Conservation (phyloP, 2,888 invertebrate species). For the Camponotus fellah region DNA sequence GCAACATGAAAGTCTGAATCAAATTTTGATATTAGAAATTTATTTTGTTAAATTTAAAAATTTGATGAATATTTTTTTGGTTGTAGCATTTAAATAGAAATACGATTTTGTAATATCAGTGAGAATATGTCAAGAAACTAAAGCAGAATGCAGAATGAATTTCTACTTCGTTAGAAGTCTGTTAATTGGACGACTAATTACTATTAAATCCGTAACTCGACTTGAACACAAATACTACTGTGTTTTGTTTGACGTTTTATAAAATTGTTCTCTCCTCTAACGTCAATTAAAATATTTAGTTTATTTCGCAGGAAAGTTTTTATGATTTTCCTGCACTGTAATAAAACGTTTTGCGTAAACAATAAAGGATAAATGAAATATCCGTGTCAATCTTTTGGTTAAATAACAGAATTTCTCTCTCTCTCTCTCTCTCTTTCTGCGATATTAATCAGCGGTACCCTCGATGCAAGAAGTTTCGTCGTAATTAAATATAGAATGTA, state of each 20-base stretch:
- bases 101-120: conserved; percentile 15
- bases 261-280: conserved; percentile 42
- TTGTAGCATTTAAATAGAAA: neutral
- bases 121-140: conserved; percentile 35
- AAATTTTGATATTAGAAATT: neutral
- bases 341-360: neutral
- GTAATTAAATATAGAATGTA: neutral
- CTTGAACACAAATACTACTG: conserved; percentile 24
- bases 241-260: conserved; percentile 23
- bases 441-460: neutral
- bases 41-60: neutral
- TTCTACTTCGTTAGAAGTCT: conserved; percentile 42
- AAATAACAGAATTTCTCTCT: neutral
- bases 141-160: conserved; percentile 54
- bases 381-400: neutral
- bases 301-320: conserved; percentile 24
- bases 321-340: neutral
- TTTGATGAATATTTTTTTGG: neutral
- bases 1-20: neutral
- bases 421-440: neutral
- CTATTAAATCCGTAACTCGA: conserved; percentile 48
- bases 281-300: conserved; percentile 44
- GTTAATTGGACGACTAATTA: conserved; percentile 63
- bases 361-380: conserved; percentile 17
- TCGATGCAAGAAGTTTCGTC: neutral